phyloP scores from a whole-genome alignment of 2,113 vertebrate species.

The Pseudopipra pipra region DNA sequence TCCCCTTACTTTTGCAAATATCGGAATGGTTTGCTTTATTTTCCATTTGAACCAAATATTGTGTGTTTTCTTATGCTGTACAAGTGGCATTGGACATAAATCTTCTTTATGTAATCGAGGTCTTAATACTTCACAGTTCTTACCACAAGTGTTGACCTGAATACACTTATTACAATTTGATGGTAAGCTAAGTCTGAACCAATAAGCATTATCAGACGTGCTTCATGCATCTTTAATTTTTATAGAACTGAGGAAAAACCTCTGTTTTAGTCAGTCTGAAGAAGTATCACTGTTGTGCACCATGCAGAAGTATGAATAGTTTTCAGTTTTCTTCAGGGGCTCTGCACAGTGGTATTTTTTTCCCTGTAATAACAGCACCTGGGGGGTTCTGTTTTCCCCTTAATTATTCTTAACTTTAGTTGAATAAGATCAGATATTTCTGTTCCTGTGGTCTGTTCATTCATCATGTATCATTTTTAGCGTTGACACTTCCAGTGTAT shows the following conservation, averaged over 20 bases:
- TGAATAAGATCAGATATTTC: not conserved
- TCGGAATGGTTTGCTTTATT: not conserved
- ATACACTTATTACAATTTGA: not conserved
- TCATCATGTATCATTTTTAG: not conserved
- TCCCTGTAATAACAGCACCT: not conserved
- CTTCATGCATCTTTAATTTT: not conserved
- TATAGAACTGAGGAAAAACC: not conserved
- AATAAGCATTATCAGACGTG: not conserved
- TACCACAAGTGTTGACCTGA: not conserved
- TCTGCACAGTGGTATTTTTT: fast-evolving
- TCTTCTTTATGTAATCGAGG: not conserved
- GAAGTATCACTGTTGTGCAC: not conserved
- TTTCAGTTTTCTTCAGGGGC: not conserved
- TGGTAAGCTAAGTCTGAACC: not conserved
- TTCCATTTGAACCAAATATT: not conserved
- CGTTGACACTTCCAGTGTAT: not conserved
- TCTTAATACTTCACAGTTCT: not conserved
- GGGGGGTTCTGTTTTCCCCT: not conserved
- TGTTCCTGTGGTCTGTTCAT: not conserved
- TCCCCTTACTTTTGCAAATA: not conserved
- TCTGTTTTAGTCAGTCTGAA: not conserved
- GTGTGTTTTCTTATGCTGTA: not conserved
- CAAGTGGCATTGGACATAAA: not conserved
- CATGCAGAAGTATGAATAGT: not conserved
- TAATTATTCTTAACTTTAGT: not conserved